Conservation (phyloP, 2,797 vertebrate species). For the Enteromius treurensis region DNA sequence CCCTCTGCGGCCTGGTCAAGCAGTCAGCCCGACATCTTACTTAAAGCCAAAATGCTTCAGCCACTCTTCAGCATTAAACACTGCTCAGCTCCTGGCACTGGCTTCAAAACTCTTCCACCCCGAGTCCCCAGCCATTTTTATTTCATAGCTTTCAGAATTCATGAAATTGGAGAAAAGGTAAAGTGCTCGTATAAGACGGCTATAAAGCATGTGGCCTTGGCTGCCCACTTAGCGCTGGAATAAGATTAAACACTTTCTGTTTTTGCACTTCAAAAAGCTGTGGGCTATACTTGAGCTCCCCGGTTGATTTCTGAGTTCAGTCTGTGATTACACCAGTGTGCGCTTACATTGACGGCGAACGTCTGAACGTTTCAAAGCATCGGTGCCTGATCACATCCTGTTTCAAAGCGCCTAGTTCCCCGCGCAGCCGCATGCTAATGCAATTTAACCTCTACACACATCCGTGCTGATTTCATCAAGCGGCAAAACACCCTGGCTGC, state of each 20-base stretch:
- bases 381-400: constrained; percentile 35
- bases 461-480: constrained; percentile 54
- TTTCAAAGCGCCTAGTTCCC: constrained; percentile 18
- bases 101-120: constrained; percentile 15
- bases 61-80: constrained; percentile 13
- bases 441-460: constrained; percentile 50
- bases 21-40: constrained; percentile 33
- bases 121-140: constrained; percentile 42
- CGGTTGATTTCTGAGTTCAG: constrained; percentile 33
- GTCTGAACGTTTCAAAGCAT: constrained; percentile 52
- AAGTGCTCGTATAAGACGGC: constrained; percentile 33
- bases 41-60: constrained; percentile 20
- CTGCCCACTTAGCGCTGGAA: constrained; percentile 39
- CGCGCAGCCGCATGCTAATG: constrained; percentile 46
- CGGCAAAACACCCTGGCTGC: constrained; percentile 40
- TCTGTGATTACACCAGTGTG: constrained; percentile 48
- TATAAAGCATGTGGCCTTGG: constrained; percentile 19
- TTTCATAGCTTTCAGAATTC: constrained; percentile 44
- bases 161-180: constrained; percentile 34
- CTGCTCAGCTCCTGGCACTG: constrained; percentile 19
- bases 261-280: constrained; percentile 56
- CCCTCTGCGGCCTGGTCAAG: neutral
- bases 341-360: constrained; percentile 34
- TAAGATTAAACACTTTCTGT: constrained; percentile 51
- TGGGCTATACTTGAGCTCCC: constrained; percentile 34